These are phyloP conservation scores for Epizoanthus stellaris DNA, from an alignment of 92 coral and sea anemone species.

Conservation along the genomic window DNA sequence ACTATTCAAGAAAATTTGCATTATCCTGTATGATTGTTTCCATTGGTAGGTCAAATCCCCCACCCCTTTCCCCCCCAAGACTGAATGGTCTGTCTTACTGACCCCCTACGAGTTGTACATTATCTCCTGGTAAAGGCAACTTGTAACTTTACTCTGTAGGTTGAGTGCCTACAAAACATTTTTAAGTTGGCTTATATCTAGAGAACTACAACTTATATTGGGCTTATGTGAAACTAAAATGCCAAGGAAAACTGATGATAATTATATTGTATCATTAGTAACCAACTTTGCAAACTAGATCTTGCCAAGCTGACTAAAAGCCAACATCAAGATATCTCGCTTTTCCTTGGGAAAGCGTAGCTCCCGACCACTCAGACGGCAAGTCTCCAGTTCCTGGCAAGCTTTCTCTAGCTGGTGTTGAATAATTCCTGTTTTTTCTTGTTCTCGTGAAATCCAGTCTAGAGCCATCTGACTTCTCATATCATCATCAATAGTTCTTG, in stretches of 20 bases:
- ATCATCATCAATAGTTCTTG: slow-evolving; percentile 85
- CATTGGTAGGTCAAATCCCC: too few species aligned
- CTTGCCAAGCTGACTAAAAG: slow-evolving; percentile 83
- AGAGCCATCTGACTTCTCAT: slow-evolving; percentile 96
- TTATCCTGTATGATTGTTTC: too few species aligned
- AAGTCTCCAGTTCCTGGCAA: slow-evolving; percentile 78
- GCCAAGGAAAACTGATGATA: neutral
- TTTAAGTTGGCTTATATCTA: too few species aligned
- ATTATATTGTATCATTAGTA: neutral
- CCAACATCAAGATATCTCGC: slow-evolving; percentile 81
- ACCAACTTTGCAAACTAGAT: neutral
- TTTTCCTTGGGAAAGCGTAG: slow-evolving; percentile 91
- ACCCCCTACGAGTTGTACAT: too few species aligned
- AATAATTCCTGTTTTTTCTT: slow-evolving; percentile 79
- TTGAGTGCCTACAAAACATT: too few species aligned
- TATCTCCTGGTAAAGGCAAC: too few species aligned
- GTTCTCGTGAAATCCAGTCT: slow-evolving; percentile 98
- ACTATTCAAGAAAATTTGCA: too few species aligned
- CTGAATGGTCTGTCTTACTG: too few species aligned
- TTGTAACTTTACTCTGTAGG: too few species aligned
- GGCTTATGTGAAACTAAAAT: neutral
- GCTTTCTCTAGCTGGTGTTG: slow-evolving; percentile 74
- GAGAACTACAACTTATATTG: too few species aligned
- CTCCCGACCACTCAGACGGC: slow-evolving; percentile 87
- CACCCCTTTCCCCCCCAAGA: too few species aligned